Evolutionary conservation across 1,140 invertebrate genomes (phyloP).

Genomic region (Polypedilum vanderplanki): DNA sequence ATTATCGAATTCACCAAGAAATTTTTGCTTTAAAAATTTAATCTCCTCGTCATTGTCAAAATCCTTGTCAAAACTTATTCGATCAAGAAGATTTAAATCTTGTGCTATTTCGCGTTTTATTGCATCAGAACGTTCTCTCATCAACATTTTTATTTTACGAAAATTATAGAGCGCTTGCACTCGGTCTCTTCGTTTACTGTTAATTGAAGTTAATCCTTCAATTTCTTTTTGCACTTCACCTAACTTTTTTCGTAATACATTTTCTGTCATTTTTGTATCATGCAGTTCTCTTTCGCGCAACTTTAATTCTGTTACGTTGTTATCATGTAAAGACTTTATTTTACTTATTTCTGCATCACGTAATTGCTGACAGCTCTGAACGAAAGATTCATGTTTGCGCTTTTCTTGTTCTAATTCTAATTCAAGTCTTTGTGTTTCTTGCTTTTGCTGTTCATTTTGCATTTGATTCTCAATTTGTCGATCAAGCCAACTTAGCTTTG

Average conservation of each 20-base stretch:
- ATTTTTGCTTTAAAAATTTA: conserved; percentile 34
- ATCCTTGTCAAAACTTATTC: conserved; percentile 34
- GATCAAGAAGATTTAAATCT: conserved; percentile 37
- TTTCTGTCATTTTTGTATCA: conserved; percentile 37
- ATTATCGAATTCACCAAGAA: conserved; percentile 34
- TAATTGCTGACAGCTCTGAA: conserved; percentile 38
- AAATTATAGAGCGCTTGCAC: conserved; percentile 36
- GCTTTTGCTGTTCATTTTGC: conserved; percentile 43
- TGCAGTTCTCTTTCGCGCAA: conserved; percentile 37
- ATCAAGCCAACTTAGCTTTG: conserved; percentile 49
- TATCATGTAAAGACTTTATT: conserved; percentile 38
- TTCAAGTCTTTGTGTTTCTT: conserved; percentile 39
- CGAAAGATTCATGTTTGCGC: conserved; percentile 36
- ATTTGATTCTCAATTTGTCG: conserved; percentile 46
- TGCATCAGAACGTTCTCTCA: conserved; percentile 39
- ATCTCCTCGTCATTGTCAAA: conserved; percentile 34
- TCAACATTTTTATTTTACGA: conserved; percentile 40
- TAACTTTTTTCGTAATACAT: conserved; percentile 35
- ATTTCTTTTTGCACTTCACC: conserved; percentile 38
- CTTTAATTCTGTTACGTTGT: conserved; percentile 38
- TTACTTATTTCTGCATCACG: conserved; percentile 39
- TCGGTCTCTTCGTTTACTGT: conserved; percentile 24
- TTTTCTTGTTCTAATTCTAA: conserved; percentile 42
- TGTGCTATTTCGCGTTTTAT: conserved; percentile 37
- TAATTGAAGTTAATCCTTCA: not conserved